Evolutionary conservation across 2,888 invertebrate genomes (phyloP).

Genomic region (Synergus umbraculus): DNA sequence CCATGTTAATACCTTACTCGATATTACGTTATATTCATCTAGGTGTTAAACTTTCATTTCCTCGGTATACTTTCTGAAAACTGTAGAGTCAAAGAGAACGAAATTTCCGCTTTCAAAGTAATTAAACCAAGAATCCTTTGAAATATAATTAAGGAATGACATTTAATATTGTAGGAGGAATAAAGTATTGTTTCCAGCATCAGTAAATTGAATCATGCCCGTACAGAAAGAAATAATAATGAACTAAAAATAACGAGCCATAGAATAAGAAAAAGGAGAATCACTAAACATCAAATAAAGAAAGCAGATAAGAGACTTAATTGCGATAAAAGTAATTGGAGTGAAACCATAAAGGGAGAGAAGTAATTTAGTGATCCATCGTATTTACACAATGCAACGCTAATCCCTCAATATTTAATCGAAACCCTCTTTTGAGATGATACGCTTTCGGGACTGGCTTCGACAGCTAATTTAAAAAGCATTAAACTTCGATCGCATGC

Average conservation of each 20-base stretch:
- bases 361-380: not conserved
- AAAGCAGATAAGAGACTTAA: not conserved
- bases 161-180: not conserved
- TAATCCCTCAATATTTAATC: conserved; percentile 26
- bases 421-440: conserved; percentile 19
- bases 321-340: not conserved
- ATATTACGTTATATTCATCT: not conserved
- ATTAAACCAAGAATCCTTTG: not conserved
- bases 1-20: not conserved
- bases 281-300: too few species aligned
- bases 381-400: not conserved
- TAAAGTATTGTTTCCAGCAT: too few species aligned
- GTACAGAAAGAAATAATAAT: too few species aligned
- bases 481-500: conserved; percentile 30
- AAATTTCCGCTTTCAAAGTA: not conserved
- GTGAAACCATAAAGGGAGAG: not conserved
- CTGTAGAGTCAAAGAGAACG: not conserved
- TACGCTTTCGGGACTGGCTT: conserved; percentile 28
- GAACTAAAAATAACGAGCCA: too few species aligned
- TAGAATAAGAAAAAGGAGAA: too few species aligned
- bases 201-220: too few species aligned
- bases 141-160: not conserved
- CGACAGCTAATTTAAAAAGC: conserved; percentile 40
- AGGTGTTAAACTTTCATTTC: not conserved
- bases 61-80: not conserved